Evolutionary conservation across 2,797 vertebrate species (phyloP).

Genomic region (Cygnus olor): DNA sequence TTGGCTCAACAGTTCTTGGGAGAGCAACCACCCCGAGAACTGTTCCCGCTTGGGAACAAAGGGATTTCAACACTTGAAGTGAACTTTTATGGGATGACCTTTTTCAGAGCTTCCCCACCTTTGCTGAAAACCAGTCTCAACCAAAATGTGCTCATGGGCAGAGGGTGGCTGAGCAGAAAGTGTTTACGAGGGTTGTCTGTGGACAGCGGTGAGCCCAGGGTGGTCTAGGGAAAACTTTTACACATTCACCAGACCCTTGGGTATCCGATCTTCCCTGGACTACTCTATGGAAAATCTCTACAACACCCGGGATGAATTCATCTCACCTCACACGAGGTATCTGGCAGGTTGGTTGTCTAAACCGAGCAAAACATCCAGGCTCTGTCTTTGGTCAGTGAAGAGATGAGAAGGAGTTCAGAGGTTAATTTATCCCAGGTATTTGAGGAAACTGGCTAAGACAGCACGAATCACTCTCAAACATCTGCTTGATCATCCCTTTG

Average conservation of each 20-base stretch:
- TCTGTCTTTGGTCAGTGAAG: not conserved
- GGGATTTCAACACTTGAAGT: conserved; percentile 1
- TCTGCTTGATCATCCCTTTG: not conserved
- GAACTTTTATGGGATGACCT: conserved; percentile 2
- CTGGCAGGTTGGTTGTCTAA: not conserved
- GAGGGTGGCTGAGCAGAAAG: not conserved
- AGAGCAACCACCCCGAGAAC: not conserved
- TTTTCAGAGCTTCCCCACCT: not conserved
- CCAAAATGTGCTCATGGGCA: not conserved
- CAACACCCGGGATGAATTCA: not conserved
- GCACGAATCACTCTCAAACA: not conserved
- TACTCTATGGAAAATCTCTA: not conserved
- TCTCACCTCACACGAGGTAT: not conserved
- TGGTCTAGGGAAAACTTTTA: not conserved
- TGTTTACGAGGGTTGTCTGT: no score
- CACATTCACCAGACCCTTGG: not conserved
- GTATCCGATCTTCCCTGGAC: not conserved
- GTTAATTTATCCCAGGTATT: not conserved
- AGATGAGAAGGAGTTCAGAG: not conserved
- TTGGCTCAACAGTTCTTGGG: conserved; percentile 44
- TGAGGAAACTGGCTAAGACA: not conserved
- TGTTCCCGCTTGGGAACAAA: conserved; percentile 25
- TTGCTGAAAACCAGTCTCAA: not conserved
- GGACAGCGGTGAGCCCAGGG: not conserved
- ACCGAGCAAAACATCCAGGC: not conserved